Percentiles rank a stretch among this genome's conserved stretches.
Evolutionary conservation across 2,888 invertebrate species (phyloP).

Genomic region (Cetonia aurata): DNA sequence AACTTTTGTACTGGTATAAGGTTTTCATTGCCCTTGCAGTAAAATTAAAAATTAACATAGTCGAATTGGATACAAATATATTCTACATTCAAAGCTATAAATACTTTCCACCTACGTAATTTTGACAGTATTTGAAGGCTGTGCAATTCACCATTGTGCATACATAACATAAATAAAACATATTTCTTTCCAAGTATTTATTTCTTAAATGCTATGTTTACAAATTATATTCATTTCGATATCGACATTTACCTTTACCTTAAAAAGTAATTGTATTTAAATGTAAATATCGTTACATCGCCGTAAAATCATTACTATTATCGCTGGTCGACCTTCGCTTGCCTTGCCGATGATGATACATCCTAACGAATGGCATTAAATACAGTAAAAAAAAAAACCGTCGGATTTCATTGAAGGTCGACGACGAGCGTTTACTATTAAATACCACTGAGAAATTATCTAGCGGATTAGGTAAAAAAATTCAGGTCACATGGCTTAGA

Average conservation of each 20-base stretch:
- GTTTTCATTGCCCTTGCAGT: not conserved
- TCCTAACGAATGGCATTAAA: not conserved
- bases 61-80: no score
- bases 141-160: no score
- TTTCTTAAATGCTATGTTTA: no score
- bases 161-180: no score
- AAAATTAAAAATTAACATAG: not conserved
- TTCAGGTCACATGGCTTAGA: no score
- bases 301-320: constrained; percentile 8
- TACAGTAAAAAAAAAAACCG: not conserved
- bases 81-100: no score
- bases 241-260: not conserved
- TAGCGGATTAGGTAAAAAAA: no score
- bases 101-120: no score
- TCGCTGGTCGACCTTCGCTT: not conserved
- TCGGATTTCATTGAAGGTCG: not conserved
- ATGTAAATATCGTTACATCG: no score
- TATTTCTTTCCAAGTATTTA: no score
- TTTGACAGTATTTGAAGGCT: no score
- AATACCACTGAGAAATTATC: no score
- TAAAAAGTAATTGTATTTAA: not conserved
- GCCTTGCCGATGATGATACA: not conserved
- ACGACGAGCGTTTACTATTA: not conserved
- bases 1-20: not conserved
- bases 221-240: not conserved